Conservation (phyloP, 2,888 invertebrate genomes). For the Gnatocerus cornutus region DNA sequence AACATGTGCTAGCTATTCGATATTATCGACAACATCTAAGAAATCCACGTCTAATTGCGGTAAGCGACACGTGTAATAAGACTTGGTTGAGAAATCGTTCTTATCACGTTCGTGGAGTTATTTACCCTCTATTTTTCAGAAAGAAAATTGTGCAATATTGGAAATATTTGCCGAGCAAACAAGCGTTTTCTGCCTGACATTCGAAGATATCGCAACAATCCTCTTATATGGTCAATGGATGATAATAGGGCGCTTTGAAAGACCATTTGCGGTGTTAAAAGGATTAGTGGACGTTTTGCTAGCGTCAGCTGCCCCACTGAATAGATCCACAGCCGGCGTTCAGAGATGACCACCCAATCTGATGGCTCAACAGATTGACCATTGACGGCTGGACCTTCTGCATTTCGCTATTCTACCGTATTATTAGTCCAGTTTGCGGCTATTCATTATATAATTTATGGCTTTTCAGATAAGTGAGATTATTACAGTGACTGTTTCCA, state of each 20-base stretch:
- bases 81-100: constrained; percentile 22
- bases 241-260: constrained; percentile 31
- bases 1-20: constrained; percentile 38
- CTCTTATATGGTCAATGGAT: constrained; percentile 31
- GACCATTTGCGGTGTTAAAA: constrained; percentile 29
- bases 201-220: constrained; percentile 34
- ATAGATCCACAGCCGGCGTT: constrained; percentile 49
- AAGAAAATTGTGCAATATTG: constrained; percentile 31
- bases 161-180: constrained; percentile 35
- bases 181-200: constrained; percentile 8
- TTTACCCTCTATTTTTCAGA: constrained; percentile 13
- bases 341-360: constrained; percentile 49
- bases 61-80: constrained; percentile 36
- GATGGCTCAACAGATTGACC: constrained; percentile 43
- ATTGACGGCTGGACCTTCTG: constrained; percentile 45
- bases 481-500: constrained; percentile 17
- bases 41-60: constrained; percentile 35
- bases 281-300: constrained; percentile 36
- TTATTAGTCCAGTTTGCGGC: constrained; percentile 48
- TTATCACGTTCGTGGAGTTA: constrained; percentile 28
- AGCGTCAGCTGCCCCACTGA: constrained; percentile 37
- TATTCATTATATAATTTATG: constrained; percentile 51
- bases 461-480: constrained; percentile 33
- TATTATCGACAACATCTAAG: constrained; percentile 33
- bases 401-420: constrained; percentile 42